Conservation (phyloP, 2,113 vertebrate species). For the Sterna hirundo region DNA sequence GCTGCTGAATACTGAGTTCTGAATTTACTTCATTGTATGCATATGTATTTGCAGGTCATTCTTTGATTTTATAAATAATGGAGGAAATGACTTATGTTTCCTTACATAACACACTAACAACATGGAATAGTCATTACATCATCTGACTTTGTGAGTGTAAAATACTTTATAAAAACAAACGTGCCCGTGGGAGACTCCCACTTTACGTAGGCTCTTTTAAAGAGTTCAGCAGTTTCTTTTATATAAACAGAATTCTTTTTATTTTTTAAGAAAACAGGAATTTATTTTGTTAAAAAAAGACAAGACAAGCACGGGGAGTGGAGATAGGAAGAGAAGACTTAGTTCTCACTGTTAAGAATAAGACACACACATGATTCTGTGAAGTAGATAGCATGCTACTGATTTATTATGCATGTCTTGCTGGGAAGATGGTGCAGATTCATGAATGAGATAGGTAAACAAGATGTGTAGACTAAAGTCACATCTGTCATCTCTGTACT, state of each 20-base stretch:
- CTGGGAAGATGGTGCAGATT: not conserved
- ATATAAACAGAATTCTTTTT: not conserved
- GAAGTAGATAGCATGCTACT: not conserved
- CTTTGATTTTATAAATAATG: constrained; percentile 1
- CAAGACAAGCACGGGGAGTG: not conserved
- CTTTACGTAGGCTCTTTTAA: not conserved
- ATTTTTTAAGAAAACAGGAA: not conserved
- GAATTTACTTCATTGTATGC: constrained; percentile 15
- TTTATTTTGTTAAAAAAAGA: not conserved
- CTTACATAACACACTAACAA: not conserved
- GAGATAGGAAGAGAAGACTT: not conserved
- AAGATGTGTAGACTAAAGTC: not conserved
- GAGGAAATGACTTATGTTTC: constrained; percentile 15
- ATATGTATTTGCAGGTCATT: not conserved
- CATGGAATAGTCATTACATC: constrained; percentile 4
- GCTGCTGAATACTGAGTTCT: not conserved
- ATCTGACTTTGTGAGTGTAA: constrained; percentile 1
- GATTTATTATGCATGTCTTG: not conserved
- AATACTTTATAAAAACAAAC: not conserved
- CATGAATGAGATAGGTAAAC: not conserved
- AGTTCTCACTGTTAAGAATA: not conserved
- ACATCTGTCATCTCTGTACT: not conserved
- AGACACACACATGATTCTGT: not conserved
- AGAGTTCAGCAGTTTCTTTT: not conserved
- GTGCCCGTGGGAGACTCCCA: not conserved